Conservation (phyloP, 2,113 vertebrate genomes). For the Carlito syrichta region DNA sequence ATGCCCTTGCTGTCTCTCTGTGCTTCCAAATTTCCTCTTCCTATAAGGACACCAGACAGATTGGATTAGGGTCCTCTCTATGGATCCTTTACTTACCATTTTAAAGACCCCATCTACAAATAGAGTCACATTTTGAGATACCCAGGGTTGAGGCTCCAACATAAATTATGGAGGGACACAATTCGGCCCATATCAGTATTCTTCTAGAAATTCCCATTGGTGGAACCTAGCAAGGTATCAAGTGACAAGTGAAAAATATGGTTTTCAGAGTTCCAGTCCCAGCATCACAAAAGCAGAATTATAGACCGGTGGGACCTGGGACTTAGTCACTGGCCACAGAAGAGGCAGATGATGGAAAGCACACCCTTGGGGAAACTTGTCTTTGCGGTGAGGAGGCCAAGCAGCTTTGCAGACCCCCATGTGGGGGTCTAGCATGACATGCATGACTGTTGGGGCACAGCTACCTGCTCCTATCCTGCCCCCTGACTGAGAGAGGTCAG, state of each 20-base stretch:
- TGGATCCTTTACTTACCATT: neutral
- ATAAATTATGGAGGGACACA: neutral
- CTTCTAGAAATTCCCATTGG: neutral
- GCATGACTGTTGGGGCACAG: neutral
- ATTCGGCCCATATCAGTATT: neutral
- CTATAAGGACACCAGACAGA: neutral
- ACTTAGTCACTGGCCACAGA: neutral
- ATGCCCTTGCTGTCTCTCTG: neutral
- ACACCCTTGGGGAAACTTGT: neutral
- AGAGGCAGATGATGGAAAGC: neutral
- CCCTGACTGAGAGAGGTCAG: neutral
- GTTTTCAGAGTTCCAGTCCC: neutral
- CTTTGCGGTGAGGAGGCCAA: neutral
- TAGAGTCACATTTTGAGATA: neutral
- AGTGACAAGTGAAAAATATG: neutral
- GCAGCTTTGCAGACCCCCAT: neutral
- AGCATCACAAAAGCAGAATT: neutral
- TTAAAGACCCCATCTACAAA: neutral
- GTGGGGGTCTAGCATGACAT: too few species aligned
- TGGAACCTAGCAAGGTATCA: neutral
- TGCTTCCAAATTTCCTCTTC: neutral
- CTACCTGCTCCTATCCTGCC: neutral
- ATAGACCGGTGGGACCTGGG: neutral
- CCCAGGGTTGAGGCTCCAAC: neutral
- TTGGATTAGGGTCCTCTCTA: neutral